These are phyloP conservation scores for Magallana nippona DNA, from an alignment of 2,888 invertebrate species.

Conservation along the genomic window DNA sequence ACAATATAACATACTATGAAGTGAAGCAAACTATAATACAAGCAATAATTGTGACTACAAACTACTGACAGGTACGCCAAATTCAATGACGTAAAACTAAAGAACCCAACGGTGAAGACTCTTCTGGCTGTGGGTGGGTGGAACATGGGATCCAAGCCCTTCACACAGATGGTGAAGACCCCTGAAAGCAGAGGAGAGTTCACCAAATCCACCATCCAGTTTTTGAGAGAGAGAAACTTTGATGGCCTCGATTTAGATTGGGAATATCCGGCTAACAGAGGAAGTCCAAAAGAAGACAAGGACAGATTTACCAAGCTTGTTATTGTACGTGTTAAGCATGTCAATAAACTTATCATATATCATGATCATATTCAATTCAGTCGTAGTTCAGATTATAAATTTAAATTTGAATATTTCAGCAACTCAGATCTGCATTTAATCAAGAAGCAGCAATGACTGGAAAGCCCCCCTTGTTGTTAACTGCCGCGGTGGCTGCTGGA, in stretches of 20 bases:
- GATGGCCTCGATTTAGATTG: constrained; percentile 94
- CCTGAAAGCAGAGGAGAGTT: constrained; percentile 38
- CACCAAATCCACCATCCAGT: constrained; percentile 47
- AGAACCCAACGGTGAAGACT: constrained; percentile 44
- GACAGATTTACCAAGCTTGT: constrained; percentile 68
- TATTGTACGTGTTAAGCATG: constrained; percentile 60
- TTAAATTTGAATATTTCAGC: constrained; percentile 29
- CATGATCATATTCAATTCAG: no score
- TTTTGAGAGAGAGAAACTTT: constrained; percentile 83
- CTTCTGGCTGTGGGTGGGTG: constrained; percentile 50
- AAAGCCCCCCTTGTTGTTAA: constrained; percentile 41
- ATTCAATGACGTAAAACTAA: constrained; percentile 46
- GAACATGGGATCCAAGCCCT: constrained; percentile 51
- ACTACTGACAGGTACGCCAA: constrained; percentile 46
- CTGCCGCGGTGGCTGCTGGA: constrained; percentile 51
- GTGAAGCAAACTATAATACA: no score
- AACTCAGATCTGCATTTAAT: constrained; percentile 44
- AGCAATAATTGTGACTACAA: background rate
- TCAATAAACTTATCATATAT: no score
- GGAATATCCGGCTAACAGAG: constrained; percentile 88
- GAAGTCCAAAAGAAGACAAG: constrained; percentile 75
- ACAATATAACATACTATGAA: no score
- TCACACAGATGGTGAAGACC: constrained; percentile 47
- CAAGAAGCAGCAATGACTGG: constrained; percentile 42
- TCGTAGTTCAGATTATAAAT: background rate